Evolutionary conservation across 1,140 invertebrate species (phyloP).

Genomic region (Lasioglossum albipes): DNA sequence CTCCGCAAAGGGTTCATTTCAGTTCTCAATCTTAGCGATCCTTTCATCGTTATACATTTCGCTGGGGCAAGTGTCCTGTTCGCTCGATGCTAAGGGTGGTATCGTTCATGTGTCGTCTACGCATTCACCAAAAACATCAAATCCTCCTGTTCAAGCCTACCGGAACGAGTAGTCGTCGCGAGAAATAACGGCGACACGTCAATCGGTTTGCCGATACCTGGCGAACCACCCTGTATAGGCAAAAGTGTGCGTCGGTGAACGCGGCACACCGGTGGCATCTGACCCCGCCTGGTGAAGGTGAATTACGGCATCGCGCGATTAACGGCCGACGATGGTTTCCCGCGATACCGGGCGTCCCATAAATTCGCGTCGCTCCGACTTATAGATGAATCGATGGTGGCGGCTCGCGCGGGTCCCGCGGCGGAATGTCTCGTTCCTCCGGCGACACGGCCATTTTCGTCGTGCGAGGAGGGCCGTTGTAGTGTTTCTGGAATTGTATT

Average conservation of each 20-base stretch:
- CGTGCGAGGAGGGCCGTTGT: neutral
- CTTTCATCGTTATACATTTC: too few relatives aligned
- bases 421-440: neutral
- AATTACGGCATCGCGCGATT: slow-evolving; percentile 43
- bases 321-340: slow-evolving; percentile 35
- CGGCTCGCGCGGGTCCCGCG: neutral
- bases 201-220: too few relatives aligned
- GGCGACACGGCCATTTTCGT: neutral
- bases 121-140: too few relatives aligned
- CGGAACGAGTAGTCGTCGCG: too few relatives aligned
- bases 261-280: slow-evolving; percentile 16
- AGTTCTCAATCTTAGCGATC: too few relatives aligned
- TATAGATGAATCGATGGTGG: slow-evolving; percentile 24
- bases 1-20: too few relatives aligned
- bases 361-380: slow-evolving; percentile 6
- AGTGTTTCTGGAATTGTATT: slow-evolving; percentile 37
- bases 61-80: too few relatives aligned
- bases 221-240: neutral
- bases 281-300: slow-evolving; percentile 32
- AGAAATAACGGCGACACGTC: too few relatives aligned
- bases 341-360: slow-evolving; percentile 19
- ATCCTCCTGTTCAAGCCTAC: too few relatives aligned
- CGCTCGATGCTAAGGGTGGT: too few relatives aligned
- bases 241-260: neutral
- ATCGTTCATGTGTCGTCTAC: too few relatives aligned